Percentiles rank a stretch among this genome's conserved stretches.
These are phyloP conservation scores for Ephydatia muelleri DNA, from an alignment of 37 sponge, comb jelly and placozoan genomes.

Conservation along the genomic window DNA sequence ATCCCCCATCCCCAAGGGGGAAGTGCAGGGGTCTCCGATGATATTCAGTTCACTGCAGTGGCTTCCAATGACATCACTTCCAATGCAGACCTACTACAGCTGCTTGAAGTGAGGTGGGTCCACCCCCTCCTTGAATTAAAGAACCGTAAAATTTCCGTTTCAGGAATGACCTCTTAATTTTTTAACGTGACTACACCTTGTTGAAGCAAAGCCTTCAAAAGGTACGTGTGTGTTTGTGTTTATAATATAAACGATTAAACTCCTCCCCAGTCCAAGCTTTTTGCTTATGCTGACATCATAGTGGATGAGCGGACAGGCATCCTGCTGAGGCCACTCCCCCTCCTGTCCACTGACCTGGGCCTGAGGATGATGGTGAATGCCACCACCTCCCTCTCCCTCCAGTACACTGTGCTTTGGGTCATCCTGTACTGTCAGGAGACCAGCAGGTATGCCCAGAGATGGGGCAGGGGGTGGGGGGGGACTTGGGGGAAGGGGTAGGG, in stretches of 20 bases:
- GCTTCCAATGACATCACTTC: constrained; percentile 62
- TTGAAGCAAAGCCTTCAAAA: background rate
- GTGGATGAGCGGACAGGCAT: constrained; percentile 47
- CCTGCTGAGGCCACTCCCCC: constrained; percentile 46
- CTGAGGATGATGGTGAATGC: constrained; percentile 25
- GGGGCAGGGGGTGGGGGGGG: background rate
- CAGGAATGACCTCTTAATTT: background rate
- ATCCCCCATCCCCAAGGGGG: background rate
- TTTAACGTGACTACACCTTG: background rate
- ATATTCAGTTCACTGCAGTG: constrained; percentile 48
- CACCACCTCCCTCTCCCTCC: constrained; percentile 53
- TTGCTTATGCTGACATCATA: constrained; percentile 53
- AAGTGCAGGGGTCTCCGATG: background rate
- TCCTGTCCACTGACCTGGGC: constrained; percentile 41
- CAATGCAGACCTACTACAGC: constrained; percentile 46
- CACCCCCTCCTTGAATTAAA: background rate
- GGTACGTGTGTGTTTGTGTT: background rate
- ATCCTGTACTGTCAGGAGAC: constrained; percentile 43
- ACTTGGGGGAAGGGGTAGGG: too few species aligned
- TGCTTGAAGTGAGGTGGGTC: constrained; percentile 70
- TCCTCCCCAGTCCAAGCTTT: background rate
- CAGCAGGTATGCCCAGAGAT: background rate
- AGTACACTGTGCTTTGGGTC: constrained; percentile 62
- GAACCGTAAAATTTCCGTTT: background rate
- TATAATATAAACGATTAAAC: background rate